phyloP scores from a whole-genome alignment of 2,797 vertebrate genomes.

The Cheirogaleus major region DNA sequence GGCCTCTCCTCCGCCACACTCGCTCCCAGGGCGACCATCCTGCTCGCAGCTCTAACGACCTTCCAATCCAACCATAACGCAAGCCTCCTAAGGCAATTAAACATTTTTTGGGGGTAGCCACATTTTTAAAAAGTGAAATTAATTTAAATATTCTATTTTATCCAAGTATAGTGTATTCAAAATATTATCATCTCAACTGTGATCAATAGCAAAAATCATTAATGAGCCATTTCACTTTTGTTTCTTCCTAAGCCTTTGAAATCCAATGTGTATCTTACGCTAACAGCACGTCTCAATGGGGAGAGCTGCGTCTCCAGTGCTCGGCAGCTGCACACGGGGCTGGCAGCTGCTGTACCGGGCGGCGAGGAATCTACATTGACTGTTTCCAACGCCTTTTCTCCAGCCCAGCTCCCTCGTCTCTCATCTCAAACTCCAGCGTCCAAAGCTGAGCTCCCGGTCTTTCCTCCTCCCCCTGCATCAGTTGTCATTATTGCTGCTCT shows the following conservation, averaged over 20 bases:
- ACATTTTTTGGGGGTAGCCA: not conserved
- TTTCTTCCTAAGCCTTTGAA: not conserved
- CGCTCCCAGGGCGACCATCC: too few species aligned
- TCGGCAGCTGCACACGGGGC: not conserved
- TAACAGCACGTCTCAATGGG: accelerated
- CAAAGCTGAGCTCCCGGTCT: not conserved
- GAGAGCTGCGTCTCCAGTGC: not conserved
- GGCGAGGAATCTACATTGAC: not conserved
- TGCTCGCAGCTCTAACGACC: accelerated
- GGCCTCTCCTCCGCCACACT: not conserved
- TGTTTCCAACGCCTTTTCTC: accelerated
- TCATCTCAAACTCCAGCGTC: not conserved
- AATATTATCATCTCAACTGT: not conserved
- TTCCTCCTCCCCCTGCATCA: not conserved
- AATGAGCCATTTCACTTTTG: not conserved
- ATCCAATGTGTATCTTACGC: not conserved
- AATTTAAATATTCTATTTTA: not conserved
- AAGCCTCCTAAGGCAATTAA: not conserved
- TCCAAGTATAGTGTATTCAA: not conserved
- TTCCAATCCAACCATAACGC: not conserved
- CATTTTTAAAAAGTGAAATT: not conserved
- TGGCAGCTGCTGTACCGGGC: not conserved
- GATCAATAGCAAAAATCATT: not conserved
- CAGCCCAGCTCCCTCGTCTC: not conserved
- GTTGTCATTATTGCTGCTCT: too few species aligned